Evolutionary conservation across 2,888 invertebrate species (phyloP), one percentile per base, ranked within the genome.

Genomic region (Meghimatium bilineatum): DNA sequence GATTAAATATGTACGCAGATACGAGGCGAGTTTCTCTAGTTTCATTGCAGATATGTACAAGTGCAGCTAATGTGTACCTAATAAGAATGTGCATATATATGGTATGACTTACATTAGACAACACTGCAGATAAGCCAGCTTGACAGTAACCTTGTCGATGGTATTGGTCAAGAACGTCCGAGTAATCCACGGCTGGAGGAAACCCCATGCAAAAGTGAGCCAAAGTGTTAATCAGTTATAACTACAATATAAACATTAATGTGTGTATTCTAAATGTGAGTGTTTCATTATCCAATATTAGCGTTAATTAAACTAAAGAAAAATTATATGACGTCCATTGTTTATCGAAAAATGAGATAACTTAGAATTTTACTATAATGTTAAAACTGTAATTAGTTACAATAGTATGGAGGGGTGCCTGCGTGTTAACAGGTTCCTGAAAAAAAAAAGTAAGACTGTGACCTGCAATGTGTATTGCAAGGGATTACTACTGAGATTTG

Each of bases 91-190:
- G 32, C 66, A 66, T 66, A 44, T 8, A 32, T 20, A 84, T 32
- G 60, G 12, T 52, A 32, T 29, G 69, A 88, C 90, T 89, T 89
- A 93, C 98, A 95, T 96, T 96, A 83, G 97, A 96, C 88, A 99
- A 95, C 84, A 97, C 96, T 67, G 97, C 98, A 90, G 97, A 97
- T 92, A 98, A 96, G 88, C 99, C 99, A 89, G 98, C 97, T 94
- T 99, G 98, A 94, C 99, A 99, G 89, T 96, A 97, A 86, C 99
- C 99, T 93, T 98, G 97, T 90, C 97, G 95, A 93, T 98, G 97
- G 72, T 88, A 88, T 78, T 88, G 88, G 82, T 88, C 87, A 67
- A 82, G 71, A 26, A 85, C 75, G 82, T 82, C 82, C 77, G 84
- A 80, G 34, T 74, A 66, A 82, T 88, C 87, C 81, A 86, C 87